phyloP scores from a whole-genome alignment of 1,140 invertebrate genomes.

The Heliconius eleuchia region DNA sequence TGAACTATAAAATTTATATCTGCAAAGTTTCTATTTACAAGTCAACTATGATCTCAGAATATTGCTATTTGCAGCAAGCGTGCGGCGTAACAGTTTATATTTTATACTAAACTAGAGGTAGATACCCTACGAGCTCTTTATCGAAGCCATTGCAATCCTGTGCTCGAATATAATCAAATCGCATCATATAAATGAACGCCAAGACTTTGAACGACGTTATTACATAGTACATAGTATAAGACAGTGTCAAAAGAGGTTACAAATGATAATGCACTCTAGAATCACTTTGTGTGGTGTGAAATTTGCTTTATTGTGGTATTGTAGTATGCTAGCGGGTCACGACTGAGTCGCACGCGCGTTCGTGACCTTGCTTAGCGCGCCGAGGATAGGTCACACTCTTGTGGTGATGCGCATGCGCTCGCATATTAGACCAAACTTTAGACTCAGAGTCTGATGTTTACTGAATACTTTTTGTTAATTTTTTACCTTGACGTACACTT shows the following conservation, averaged over 20 bases:
- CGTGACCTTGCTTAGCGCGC: slow-evolving; percentile 76
- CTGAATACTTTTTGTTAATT: slow-evolving; percentile 6
- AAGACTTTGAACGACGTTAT: slow-evolving; percentile 28
- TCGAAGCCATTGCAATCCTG: slow-evolving; percentile 26
- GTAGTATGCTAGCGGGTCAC: slow-evolving; percentile 68
- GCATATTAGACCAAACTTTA: slow-evolving; percentile 23
- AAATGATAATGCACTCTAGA: slow-evolving; percentile 62
- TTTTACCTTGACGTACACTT: neutral
- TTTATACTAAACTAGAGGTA: slow-evolving; percentile 41
- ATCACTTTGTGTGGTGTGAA: slow-evolving; percentile 46
- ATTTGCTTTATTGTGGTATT: slow-evolving; percentile 46
- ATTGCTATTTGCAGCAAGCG: slow-evolving; percentile 56
- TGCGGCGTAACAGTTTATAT: slow-evolving; percentile 40
- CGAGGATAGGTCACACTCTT: slow-evolving; percentile 71
- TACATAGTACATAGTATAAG: slow-evolving; percentile 43
- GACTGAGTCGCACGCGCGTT: slow-evolving; percentile 74
- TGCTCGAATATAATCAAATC: slow-evolving; percentile 54
- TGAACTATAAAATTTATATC: neutral
- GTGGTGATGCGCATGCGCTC: slow-evolving; percentile 61
- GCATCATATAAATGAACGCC: slow-evolving; percentile 28
- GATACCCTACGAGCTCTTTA: slow-evolving; percentile 35
- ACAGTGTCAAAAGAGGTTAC: slow-evolving; percentile 37
- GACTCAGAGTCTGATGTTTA: neutral
- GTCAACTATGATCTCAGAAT: slow-evolving; percentile 68
- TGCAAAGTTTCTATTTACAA: slow-evolving; percentile 40